These are phyloP conservation scores for Hyphantria cunea DNA, from an alignment of 1,140 invertebrate species.

Conservation along the genomic window DNA sequence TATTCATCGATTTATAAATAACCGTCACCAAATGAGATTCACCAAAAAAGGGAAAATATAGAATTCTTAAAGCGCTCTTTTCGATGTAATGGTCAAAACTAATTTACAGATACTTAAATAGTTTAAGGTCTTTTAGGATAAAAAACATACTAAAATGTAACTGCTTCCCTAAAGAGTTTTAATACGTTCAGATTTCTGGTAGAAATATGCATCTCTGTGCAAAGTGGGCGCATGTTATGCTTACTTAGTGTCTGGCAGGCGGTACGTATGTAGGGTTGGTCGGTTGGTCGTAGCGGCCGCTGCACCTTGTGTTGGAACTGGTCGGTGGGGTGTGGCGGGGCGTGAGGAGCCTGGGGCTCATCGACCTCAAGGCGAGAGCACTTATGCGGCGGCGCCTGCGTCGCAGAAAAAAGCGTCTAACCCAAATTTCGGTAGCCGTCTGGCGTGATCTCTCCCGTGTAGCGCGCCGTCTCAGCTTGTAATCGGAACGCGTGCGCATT, in stretches of 20 bases:
- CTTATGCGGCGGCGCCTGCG: constrained; percentile 59
- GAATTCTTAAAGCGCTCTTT: too few relatives aligned
- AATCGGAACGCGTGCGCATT: constrained; percentile 51
- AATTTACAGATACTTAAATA: too few relatives aligned
- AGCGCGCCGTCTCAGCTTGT: constrained; percentile 36
- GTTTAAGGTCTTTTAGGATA: too few relatives aligned
- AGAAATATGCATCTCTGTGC: too few relatives aligned
- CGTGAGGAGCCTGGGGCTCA: constrained; percentile 55
- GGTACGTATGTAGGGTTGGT: constrained; percentile 74
- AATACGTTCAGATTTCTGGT: too few relatives aligned
- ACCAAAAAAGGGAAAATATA: too few relatives aligned
- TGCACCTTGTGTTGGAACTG: constrained; percentile 75
- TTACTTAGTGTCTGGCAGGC: constrained; percentile 73
- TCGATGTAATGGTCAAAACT: too few relatives aligned
- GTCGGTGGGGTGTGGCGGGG: constrained; percentile 51
- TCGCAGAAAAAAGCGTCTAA: constrained; percentile 69
- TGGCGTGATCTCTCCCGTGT: constrained; percentile 57
- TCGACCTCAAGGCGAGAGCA: constrained; percentile 58
- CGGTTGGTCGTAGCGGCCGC: constrained; percentile 51
- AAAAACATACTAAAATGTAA: too few relatives aligned
- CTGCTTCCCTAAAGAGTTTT: too few relatives aligned
- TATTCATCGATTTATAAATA: too few relatives aligned
- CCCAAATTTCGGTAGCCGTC: constrained; percentile 76
- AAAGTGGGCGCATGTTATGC: too few relatives aligned
- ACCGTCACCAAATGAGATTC: too few relatives aligned